Evolutionary conservation across 1,140 invertebrate species (phyloP).

Genomic region (Caenorhabditis remanei): DNA sequence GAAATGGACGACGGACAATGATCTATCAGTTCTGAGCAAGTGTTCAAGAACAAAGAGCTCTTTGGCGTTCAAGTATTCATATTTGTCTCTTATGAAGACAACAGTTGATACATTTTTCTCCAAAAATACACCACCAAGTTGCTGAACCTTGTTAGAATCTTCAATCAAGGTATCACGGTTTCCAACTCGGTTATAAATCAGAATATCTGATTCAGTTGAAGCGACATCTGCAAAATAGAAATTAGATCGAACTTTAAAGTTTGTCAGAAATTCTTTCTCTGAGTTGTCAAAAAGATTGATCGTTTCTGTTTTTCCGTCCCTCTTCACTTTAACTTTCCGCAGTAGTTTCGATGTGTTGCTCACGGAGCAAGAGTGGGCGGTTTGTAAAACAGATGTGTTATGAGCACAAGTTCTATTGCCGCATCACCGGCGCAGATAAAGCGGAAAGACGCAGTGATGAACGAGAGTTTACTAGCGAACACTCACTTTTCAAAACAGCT

Average conservation of each 20-base stretch:
- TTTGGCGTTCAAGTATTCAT: neutral
- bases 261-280: neutral
- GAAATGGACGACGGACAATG: neutral
- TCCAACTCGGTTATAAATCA: neutral
- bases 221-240: neutral
- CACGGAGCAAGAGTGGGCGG: conserved; percentile 22
- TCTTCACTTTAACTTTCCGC: neutral
- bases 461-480: conserved; percentile 14
- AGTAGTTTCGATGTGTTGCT: conserved; percentile 31
- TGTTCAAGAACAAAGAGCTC: neutral
- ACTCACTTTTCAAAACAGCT: conserved; percentile 36
- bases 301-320: neutral
- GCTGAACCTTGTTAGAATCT: neutral
- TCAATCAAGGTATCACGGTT: neutral
- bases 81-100: neutral
- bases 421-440: neutral
- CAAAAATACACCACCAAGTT: neutral
- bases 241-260: neutral
- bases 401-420: neutral
- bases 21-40: conserved; percentile 6
- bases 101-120: neutral
- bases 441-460: neutral
- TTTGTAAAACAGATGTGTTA: conserved; percentile 50
- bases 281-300: conserved; percentile 19
- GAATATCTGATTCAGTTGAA: neutral